phyloP scores from a whole-genome alignment of 1,140 invertebrate genomes.

The Lanistes nyassanus region DNA sequence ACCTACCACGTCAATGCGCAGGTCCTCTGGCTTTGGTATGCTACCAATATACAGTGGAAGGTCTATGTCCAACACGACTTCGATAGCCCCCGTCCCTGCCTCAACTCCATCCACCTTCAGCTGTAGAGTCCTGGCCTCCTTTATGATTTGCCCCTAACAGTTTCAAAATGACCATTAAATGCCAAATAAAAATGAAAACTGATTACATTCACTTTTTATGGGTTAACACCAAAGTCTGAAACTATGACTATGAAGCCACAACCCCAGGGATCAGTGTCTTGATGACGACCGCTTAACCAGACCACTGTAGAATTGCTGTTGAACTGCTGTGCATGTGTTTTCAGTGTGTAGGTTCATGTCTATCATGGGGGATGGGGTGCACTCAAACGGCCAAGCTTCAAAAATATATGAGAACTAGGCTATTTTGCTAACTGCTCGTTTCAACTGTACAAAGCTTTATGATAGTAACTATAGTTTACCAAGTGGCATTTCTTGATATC shows the following conservation, averaged over 20 bases:
- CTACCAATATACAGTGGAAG: constrained; percentile 84
- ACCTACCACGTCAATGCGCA: constrained; percentile 41
- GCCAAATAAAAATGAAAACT: neutral
- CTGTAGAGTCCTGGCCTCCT: constrained; percentile 74
- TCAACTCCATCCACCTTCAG: constrained; percentile 77
- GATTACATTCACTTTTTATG: neutral
- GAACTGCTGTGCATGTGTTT: too few relatives aligned
- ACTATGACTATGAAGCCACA: neutral
- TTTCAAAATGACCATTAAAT: too few relatives aligned
- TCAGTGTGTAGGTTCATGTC: too few relatives aligned
- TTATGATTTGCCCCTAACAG: constrained; percentile 71
- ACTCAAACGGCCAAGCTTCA: too few relatives aligned
- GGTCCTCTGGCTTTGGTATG: constrained; percentile 70
- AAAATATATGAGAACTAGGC: too few relatives aligned
- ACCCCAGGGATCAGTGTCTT: neutral
- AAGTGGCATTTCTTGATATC: too few relatives aligned
- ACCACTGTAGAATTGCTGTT: too few relatives aligned
- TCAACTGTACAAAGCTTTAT: too few relatives aligned
- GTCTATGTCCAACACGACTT: constrained; percentile 76
- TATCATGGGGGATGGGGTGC: too few relatives aligned
- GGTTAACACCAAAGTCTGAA: neutral
- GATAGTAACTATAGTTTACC: too few relatives aligned
- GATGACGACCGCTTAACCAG: too few relatives aligned
- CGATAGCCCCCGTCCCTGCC: constrained; percentile 74
- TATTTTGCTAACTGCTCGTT: too few relatives aligned